A percentile compares a stretch with the other conserved stretches of the same genome.
Conservation (phyloP, 2,113 vertebrate genomes). For the Boulengeromyrus knoepffleri region DNA sequence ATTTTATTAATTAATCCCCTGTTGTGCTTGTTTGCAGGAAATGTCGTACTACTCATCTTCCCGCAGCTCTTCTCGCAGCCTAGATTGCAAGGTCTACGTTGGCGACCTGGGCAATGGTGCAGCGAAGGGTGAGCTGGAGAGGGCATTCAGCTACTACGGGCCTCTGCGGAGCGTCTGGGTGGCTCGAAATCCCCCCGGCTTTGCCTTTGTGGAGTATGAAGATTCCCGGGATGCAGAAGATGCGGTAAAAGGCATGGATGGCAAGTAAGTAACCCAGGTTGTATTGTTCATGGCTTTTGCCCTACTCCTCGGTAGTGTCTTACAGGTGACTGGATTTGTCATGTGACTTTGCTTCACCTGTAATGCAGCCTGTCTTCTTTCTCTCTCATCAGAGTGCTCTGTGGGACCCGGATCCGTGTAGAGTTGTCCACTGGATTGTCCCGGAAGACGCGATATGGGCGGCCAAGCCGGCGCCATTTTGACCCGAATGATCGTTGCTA, state of each 20-base stretch:
- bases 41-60: constrained; percentile 45
- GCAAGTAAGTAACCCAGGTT: constrained; percentile 57
- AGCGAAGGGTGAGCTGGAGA: constrained; percentile 67
- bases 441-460: constrained; percentile 62
- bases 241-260: constrained; percentile 72
- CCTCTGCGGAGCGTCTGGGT: constrained; percentile 69
- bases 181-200: constrained; percentile 68
- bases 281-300: background rate
- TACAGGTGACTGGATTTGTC: background rate
- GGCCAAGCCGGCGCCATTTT: constrained; percentile 67
- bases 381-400: constrained; percentile 51
- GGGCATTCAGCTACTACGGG: constrained; percentile 70
- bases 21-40: constrained; percentile 15
- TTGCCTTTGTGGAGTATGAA: constrained; percentile 71
- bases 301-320: background rate
- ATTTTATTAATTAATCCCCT: no score
- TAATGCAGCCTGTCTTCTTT: background rate
- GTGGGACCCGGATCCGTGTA: constrained; percentile 66
- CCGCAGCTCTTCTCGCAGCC: constrained; percentile 57
- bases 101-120: constrained; percentile 47
- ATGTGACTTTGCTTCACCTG: background rate
- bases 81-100: constrained; percentile 23
- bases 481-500: constrained; percentile 70
- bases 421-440: constrained; percentile 69
- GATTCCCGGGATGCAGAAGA: constrained; percentile 69